Evolutionary conservation across 1,140 invertebrate genomes (phyloP), one percentile per base, ranked within the genome.

Genomic region (Ceratina japonica): DNA sequence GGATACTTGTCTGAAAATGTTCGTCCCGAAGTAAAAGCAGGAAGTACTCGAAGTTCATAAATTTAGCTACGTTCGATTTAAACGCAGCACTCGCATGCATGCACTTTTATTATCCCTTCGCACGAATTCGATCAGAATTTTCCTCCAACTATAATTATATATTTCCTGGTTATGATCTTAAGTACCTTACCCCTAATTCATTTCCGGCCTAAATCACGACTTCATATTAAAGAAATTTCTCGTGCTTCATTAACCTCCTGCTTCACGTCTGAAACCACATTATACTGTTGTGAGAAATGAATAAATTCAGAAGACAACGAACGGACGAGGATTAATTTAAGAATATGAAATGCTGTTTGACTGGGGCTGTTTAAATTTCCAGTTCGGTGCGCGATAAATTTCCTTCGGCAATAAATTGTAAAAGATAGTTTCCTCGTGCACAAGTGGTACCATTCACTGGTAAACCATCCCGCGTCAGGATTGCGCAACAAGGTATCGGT

Each of bases 41-140:
- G 37, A 44, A 44, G 37, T 44, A 44, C n/a, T 15, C 18, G 51
- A 27, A 10, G 31, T 71, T 71, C 20, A 31, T 37, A 62, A 64
- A 64, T 78, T 49, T 31, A 52, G 0, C 20, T 10, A 1, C 2
- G 37, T 31, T 59, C 56, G 18, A 68, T 75, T 66, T 75, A 75
- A 68, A 75, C 61, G 64, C 66, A 20, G 31, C 31, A 7, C 3
- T 2, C 24, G 51, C 27, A 13, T 15, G 20, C n/a, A 15, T 66
- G 1, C 37, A 61, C 54, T 61, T 22, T 44, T 20, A 24, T 49
- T 54, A 66, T 66, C 54, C 16, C 8, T 10, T 7, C 49, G 20
- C 51, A 4, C 2, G 64, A 66, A 16, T 65, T 69, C 37, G 3
- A 69, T 69, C 49, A n/a, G 51, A 69, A 54, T 51, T 24, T 54